A percentile compares a stretch with the other conserved stretches of the same genome.
Evolutionary conservation across 1,140 invertebrate species (phyloP).

Genomic region (Zaprionus kolodkinae): DNA sequence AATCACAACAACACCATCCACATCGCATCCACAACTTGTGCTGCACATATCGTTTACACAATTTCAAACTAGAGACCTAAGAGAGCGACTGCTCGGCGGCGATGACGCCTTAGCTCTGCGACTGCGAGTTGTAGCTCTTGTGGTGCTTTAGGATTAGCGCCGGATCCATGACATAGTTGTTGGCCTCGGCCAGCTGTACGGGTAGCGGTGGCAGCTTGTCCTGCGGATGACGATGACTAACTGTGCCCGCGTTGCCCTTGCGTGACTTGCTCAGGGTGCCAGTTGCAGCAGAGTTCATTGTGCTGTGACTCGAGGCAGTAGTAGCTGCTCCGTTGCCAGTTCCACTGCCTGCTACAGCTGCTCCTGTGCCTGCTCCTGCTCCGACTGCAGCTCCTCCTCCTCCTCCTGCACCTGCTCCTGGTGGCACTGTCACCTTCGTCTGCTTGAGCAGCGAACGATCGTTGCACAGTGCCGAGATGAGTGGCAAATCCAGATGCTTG

Average conservation of each 20-base stretch:
- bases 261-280: slow-evolving; percentile 86
- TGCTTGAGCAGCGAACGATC: slow-evolving; percentile 93
- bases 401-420: slow-evolving; percentile 6
- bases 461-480: slow-evolving; percentile 95
- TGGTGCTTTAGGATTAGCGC: slow-evolving; percentile 73
- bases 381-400: slow-evolving; percentile 25
- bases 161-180: slow-evolving; percentile 84
- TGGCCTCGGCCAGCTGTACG: slow-evolving; percentile 77
- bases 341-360: slow-evolving; percentile 13
- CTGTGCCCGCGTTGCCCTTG: slow-evolving; percentile 85
- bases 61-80: slow-evolving; percentile 59
- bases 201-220: slow-evolving; percentile 85
- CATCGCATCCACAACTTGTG: slow-evolving; percentile 26
- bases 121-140: slow-evolving; percentile 66
- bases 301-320: neutral
- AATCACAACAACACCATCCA: slow-evolving; percentile 41
- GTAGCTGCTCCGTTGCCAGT: neutral
- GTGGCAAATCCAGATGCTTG: slow-evolving; percentile 92
- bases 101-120: slow-evolving; percentile 25
- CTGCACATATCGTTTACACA: neutral
- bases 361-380: neutral
- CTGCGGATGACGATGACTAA: slow-evolving; percentile 86
- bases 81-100: neutral
- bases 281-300: slow-evolving; percentile 12
- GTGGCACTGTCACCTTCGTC: slow-evolving; percentile 90